phyloP scores from a whole-genome alignment of 2,113 vertebrate species.

The Hippopotamus amphibius region DNA sequence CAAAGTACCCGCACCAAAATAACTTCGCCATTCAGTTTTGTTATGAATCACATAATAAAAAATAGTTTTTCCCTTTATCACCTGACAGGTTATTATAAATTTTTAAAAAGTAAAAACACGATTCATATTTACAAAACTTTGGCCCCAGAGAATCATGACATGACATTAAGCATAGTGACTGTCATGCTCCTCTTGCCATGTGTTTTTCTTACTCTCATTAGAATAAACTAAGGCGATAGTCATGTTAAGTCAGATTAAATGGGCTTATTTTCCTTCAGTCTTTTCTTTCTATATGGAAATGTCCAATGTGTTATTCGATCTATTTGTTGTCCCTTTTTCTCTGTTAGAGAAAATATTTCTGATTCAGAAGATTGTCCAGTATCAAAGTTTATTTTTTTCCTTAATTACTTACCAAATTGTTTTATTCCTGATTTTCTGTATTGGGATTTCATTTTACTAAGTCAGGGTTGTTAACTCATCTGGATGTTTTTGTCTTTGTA shows the following conservation, averaged over 20 bases:
- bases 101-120: neutral
- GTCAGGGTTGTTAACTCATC: neutral
- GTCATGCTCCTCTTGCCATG: neutral
- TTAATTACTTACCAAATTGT: neutral
- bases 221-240: neutral
- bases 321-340: neutral
- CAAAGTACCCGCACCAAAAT: neutral
- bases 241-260: neutral
- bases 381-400: neutral
- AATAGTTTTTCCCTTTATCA: neutral
- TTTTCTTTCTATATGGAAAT: slow-evolving; percentile 5
- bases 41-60: neutral
- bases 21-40: neutral
- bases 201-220: slow-evolving; percentile 8
- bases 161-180: neutral
- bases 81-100: neutral
- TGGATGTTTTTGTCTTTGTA: slow-evolving; percentile 46
- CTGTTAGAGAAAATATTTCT: slow-evolving; percentile 16
- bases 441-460: neutral
- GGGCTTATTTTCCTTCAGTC: neutral
- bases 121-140: neutral
- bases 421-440: neutral
- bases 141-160: neutral
- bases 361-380: neutral
- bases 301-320: neutral